Conservation (phyloP, 2,888 invertebrate species). For the Drosophila bunnanda region DNA sequence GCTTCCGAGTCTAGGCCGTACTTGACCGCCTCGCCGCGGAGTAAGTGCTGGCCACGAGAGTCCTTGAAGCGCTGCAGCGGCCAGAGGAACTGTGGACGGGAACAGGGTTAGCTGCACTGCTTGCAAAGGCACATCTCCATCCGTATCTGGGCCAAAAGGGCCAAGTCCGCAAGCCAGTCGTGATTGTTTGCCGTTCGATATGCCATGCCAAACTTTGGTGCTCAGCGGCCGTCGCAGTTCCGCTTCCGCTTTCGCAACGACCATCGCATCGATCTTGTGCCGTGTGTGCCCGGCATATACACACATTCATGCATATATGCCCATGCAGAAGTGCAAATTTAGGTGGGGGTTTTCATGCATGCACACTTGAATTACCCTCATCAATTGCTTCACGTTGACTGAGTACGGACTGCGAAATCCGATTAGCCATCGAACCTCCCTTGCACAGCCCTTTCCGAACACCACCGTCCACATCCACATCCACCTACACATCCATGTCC, state of each 20-base stretch:
- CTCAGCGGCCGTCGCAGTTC: conserved; percentile 58
- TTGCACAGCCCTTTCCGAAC: not conserved
- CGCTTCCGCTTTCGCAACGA: conserved; percentile 62
- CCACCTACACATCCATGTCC: conserved; percentile 6
- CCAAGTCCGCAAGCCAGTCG: conserved; percentile 13
- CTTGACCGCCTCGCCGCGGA: conserved; percentile 85
- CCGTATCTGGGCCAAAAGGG: not conserved
- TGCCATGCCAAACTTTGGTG: conserved; percentile 52
- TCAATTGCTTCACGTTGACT: conserved; percentile 77
- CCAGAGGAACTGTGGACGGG: conserved; percentile 89
- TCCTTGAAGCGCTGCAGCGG: conserved; percentile 91
- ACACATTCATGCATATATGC: not conserved
- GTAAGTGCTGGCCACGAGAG: conserved; percentile 89
- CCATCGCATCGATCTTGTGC: conserved; percentile 29
- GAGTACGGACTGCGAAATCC: conserved; percentile 72
- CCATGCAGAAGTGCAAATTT: not conserved
- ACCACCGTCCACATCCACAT: conserved; percentile 13
- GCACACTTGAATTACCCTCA: conserved; percentile 75
- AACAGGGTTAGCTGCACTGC: conserved; percentile 36
- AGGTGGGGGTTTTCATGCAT: conserved; percentile 58
- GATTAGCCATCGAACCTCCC: conserved; percentile 67
- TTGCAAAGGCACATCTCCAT: conserved; percentile 17
- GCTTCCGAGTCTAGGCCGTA: conserved; percentile 84
- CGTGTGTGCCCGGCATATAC: not conserved
- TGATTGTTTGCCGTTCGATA: conserved; percentile 45